Percentiles rank a stretch among this genome's conserved stretches.
Evolutionary conservation across 2,797 vertebrate genomes (phyloP).

Genomic region (Thalassophryne amazonica): DNA sequence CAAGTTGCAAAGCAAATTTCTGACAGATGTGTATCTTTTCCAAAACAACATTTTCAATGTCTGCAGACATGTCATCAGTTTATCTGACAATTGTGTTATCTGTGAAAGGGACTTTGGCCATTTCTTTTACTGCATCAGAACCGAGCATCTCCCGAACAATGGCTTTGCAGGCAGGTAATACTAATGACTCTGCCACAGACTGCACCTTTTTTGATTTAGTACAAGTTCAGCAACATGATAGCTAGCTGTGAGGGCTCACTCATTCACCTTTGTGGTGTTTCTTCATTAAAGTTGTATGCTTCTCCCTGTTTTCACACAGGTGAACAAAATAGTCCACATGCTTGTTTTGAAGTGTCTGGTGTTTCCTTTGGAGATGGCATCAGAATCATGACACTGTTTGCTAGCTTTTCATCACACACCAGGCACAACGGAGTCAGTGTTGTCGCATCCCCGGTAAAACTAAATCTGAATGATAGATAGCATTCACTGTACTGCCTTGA

Average conservation of each 20-base stretch:
- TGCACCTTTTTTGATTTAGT: too few relatives aligned
- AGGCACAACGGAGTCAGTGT: too few relatives aligned
- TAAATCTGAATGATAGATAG: too few relatives aligned
- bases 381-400: too few relatives aligned
- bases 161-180: too few relatives aligned
- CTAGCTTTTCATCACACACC: too few relatives aligned
- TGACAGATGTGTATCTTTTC: not conserved
- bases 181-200: too few relatives aligned
- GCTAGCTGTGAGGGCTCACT: not conserved
- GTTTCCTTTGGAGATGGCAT: constrained; percentile 3
- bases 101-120: not conserved
- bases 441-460: too few relatives aligned
- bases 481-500: too few relatives aligned
- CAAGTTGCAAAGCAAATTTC: not conserved
- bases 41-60: not conserved
- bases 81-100: not conserved
- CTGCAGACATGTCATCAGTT: constrained; percentile 1
- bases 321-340: not conserved
- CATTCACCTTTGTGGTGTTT: not conserved
- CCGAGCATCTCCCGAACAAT: too few relatives aligned
- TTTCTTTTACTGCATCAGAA: too few relatives aligned
- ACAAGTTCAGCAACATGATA: not conserved
- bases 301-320: not conserved
- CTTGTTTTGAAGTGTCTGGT: constrained; percentile 1
- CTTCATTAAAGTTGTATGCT: not conserved